Evolutionary conservation across 2,888 invertebrate species (phyloP).

Genomic region (Apamea epomidion): DNA sequence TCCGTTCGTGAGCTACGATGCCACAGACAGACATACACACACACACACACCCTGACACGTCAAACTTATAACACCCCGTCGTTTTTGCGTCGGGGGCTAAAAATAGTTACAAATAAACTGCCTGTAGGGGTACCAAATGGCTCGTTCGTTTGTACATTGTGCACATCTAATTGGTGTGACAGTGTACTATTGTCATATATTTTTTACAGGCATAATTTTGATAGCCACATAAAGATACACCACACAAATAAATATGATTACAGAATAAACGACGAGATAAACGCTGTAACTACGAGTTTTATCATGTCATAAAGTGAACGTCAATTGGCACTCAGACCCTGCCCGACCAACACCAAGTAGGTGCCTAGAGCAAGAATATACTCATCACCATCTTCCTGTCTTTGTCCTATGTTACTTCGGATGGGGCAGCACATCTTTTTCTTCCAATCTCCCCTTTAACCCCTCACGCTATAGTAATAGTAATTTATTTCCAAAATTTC

Average conservation of each 20-base stretch:
- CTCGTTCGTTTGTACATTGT: neutral
- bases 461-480: too few relatives aligned
- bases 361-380: neutral
- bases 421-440: neutral
- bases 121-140: neutral
- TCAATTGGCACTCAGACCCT: constrained; percentile 21
- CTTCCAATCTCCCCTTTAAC: neutral
- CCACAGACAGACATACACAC: too few relatives aligned
- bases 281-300: neutral
- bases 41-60: too few relatives aligned
- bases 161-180: neutral
- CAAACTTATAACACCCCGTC: too few relatives aligned
- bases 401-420: neutral
- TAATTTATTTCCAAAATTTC: too few relatives aligned
- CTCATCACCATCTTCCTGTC: too few relatives aligned
- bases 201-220: neutral
- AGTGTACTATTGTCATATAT: neutral
- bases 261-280: constrained; percentile 22
- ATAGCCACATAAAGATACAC: constrained; percentile 25
- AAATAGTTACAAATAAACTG: neutral
- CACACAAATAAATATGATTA: constrained; percentile 23
- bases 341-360: neutral
- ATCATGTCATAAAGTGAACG: constrained; percentile 18
- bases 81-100: too few relatives aligned
- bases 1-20: too few relatives aligned